phyloP scores from a whole-genome alignment of 2,888 invertebrate genomes.

The Parochlus steinenii region DNA sequence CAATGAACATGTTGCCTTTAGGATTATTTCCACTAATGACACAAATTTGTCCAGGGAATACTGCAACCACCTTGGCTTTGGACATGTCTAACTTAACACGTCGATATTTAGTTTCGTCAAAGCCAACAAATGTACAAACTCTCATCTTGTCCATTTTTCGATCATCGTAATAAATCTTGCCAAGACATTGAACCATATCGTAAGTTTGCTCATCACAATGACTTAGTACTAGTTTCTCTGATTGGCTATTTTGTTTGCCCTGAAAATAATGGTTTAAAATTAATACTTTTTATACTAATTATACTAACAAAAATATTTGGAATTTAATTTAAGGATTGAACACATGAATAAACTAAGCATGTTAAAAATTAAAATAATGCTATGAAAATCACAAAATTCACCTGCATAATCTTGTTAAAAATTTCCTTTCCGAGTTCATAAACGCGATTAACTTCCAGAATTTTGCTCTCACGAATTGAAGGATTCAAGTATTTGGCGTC shows the following conservation, averaged over 20 bases:
- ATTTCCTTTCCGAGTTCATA: slow-evolving; percentile 23
- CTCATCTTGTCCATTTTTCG: slow-evolving; percentile 55
- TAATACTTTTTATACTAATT: neutral
- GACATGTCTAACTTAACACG: slow-evolving; percentile 33
- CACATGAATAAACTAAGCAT: no score
- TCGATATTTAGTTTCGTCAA: slow-evolving; percentile 35
- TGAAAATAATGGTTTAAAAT: no score
- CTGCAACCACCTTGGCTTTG: slow-evolving; percentile 26
- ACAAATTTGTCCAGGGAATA: slow-evolving; percentile 34
- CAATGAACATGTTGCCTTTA: slow-evolving; percentile 48
- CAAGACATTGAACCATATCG: slow-evolving; percentile 23
- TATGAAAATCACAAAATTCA: no score
- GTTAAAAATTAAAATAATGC: no score
- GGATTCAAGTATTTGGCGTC: slow-evolving; percentile 34
- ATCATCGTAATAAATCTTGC: slow-evolving; percentile 38
- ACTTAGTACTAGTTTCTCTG: neutral
- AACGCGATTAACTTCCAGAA: slow-evolving; percentile 24
- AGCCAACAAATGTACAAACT: slow-evolving; percentile 53
- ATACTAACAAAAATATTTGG: neutral
- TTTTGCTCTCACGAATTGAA: slow-evolving; percentile 22
- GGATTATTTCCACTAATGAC: slow-evolving; percentile 57
- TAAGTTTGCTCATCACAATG: slow-evolving; percentile 22
- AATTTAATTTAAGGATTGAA: no score
- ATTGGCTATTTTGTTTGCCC: no score
- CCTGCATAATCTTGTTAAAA: slow-evolving; percentile 16